Conservation (phyloP, 2,113 vertebrate genomes). For the human region DNA sequence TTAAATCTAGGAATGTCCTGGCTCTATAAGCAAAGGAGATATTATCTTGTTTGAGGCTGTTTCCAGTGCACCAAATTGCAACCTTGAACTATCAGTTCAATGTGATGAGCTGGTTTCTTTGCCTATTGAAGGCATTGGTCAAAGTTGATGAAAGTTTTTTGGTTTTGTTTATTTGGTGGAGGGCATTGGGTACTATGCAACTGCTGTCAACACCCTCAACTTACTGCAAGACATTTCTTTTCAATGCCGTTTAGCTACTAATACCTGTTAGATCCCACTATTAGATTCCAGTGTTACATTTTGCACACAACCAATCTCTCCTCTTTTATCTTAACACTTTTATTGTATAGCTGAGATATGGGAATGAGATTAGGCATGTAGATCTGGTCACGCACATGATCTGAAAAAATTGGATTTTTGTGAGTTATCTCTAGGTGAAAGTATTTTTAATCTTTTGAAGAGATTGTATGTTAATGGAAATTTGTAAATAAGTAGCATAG, state of each 20-base stretch:
- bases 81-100: background rate
- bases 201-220: background rate
- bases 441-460: background rate
- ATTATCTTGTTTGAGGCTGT: background rate
- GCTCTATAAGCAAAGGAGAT: background rate
- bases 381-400: background rate
- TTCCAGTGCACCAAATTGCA: background rate
- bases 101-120: background rate
- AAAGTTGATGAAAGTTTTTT: background rate
- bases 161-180: background rate
- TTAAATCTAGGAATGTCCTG: background rate
- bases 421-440: background rate
- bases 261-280: background rate
- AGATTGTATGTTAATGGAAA: background rate
- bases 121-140: background rate
- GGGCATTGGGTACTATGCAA: background rate
- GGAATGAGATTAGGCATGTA: background rate
- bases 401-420: background rate
- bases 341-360: background rate
- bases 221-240: background rate
- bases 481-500: conserved; percentile 11
- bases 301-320: background rate
- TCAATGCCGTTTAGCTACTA: background rate
- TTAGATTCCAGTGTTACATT: background rate
- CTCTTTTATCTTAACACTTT: background rate